Evolutionary conservation across 2,888 invertebrate genomes (phyloP), one percentile per base, ranked within the genome.

Genomic region (Drosophila incognita): DNA sequence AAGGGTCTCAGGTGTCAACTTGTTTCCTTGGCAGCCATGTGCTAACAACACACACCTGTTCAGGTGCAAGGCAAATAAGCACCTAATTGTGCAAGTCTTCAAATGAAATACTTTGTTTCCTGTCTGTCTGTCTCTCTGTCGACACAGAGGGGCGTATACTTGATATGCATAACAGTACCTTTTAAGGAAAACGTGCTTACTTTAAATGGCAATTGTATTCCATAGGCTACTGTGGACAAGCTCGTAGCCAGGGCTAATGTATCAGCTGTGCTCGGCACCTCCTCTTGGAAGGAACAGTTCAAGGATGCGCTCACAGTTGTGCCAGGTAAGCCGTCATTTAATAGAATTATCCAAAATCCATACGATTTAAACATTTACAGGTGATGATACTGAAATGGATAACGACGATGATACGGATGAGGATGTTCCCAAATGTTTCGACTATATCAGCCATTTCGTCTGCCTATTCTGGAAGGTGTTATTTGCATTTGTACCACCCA

Each of bases 241-340:
- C 95, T 99, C 93, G 97, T 99, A 83, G 98, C 99, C 94, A 96
- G 98, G 92, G 98, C 99, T 75, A 99, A 99, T 93, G 97, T 98
- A 52, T 98, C 99, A 24, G 95, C 99, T 77, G 95, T 99, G 77
- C 96, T 97, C 83, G 97, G 99, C 72, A 99, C 99, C 24, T 98
- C 98, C n/a, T 98, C 99, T 0, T 99, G 99, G 99, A 97, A 97
- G 93, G 99, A 99, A 92, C 99, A 99, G 94, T 99, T 99, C 93
- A 94, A 97, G 90, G 99, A 99, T 93, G 99, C 99, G 46, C 94
- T 99, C 79, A 98, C 98, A 51, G 99, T 99, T 60, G 97, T 96
- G 91, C 95, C 98, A 91, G 98, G 98, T 96, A 93, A 91, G 90
- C 35, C 13, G 2, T 36, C n/a, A 54, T 27, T 11, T 11, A 42